Evolutionary conservation across 2,797 vertebrate species (phyloP).

Genomic region (Lemur catta): DNA sequence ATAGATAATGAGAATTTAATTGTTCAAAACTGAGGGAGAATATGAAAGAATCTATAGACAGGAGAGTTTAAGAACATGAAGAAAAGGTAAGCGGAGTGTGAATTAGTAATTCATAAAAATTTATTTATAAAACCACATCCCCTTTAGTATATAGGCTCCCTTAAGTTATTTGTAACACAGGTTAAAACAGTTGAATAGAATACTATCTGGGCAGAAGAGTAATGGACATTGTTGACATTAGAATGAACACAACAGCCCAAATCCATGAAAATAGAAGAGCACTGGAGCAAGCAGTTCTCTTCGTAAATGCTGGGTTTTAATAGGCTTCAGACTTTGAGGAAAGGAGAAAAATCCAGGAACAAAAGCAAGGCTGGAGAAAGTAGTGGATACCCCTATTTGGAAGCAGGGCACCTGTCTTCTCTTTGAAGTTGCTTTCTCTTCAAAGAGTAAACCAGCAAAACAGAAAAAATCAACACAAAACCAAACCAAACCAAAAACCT

Average conservation of each 20-base stretch:
- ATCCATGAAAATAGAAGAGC: neutral
- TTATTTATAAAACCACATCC: neutral
- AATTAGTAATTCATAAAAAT: neutral
- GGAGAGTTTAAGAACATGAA: neutral
- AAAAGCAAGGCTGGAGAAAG: neutral
- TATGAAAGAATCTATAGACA: neutral
- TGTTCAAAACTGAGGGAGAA: neutral
- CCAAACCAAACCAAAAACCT: neutral
- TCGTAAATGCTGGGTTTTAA: neutral
- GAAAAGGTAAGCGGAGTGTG: neutral
- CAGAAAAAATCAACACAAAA: neutral
- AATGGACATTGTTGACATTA: neutral
- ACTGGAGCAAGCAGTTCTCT: neutral
- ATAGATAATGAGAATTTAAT: neutral
- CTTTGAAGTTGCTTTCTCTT: neutral
- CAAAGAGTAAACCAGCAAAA: neutral
- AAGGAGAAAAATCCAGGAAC: neutral
- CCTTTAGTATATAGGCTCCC: neutral
- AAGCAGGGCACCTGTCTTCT: neutral
- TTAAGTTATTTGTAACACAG: neutral
- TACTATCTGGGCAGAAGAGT: neutral
- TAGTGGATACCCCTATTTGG: neutral
- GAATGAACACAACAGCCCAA: neutral
- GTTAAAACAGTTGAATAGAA: neutral
- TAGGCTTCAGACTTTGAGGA: neutral